phyloP scores from a whole-genome alignment of 2,888 invertebrate genomes.

The Limnephilus rhombicus region DNA sequence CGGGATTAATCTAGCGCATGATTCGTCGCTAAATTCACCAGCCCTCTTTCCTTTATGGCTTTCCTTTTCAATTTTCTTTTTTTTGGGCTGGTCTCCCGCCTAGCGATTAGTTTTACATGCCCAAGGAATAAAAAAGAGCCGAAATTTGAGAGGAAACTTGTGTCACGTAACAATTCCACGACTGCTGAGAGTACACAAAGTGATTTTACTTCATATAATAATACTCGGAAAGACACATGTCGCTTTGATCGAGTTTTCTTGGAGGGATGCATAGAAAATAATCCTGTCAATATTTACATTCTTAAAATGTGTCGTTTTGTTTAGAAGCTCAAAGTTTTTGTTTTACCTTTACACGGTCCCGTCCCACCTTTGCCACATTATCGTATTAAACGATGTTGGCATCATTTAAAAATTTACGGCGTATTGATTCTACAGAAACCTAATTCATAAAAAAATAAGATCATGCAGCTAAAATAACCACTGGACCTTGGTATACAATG shows the following conservation, averaged over 20 bases:
- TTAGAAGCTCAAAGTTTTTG: too few relatives aligned
- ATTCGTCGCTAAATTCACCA: constrained; percentile 65
- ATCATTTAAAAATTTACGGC: too few relatives aligned
- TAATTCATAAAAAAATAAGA: too few relatives aligned
- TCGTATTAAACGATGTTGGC: too few relatives aligned
- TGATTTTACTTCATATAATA: constrained; percentile 47
- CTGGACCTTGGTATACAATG: too few relatives aligned
- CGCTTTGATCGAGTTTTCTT: neutral
- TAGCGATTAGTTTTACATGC: constrained; percentile 61
- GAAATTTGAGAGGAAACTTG: constrained; percentile 55
- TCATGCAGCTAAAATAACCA: too few relatives aligned
- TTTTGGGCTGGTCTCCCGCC: constrained; percentile 43
- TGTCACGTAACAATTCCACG: constrained; percentile 64
- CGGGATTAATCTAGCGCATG: constrained; percentile 64
- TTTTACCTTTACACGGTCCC: too few relatives aligned
- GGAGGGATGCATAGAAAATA: neutral
- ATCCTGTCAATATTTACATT: too few relatives aligned
- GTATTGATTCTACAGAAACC: too few relatives aligned
- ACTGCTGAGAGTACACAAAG: constrained; percentile 43
- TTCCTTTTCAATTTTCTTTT: constrained; percentile 37
- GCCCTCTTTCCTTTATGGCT: constrained; percentile 47
- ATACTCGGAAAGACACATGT: constrained; percentile 5
- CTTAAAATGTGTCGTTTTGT: too few relatives aligned
- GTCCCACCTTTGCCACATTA: too few relatives aligned
- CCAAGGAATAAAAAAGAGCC: constrained; percentile 51